Percentiles rank a stretch among this genome's conserved stretches.
These are phyloP conservation scores for Apoda limacodes DNA, from an alignment of 2,888 invertebrate genomes.

Conservation along the genomic window DNA sequence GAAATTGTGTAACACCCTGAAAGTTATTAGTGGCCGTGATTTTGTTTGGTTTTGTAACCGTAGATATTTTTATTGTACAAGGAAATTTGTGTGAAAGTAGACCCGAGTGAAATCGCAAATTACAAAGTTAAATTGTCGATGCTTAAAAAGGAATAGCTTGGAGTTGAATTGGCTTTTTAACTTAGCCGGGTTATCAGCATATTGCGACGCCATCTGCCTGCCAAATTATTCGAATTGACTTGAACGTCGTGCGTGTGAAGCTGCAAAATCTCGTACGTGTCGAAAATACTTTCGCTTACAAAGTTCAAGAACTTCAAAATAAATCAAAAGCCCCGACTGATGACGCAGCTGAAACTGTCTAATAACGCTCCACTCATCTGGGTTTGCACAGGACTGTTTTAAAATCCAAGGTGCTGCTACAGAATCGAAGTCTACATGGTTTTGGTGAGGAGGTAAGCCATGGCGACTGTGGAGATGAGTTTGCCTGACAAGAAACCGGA, in stretches of 20 bases:
- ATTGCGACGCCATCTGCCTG: constrained; percentile 49
- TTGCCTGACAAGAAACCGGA: constrained; percentile 74
- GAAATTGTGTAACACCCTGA: too few species aligned
- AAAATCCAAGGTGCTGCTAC: too few species aligned
- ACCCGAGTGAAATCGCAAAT: constrained; percentile 31
- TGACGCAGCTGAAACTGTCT: constrained; percentile 15
- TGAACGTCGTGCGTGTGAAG: constrained; percentile 41
- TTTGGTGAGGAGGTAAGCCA: constrained; percentile 52
- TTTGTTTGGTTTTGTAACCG: too few species aligned
- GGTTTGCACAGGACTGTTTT: too few species aligned
- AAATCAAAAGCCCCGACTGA: too few species aligned
- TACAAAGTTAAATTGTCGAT: constrained; percentile 4
- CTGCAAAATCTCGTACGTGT: constrained; percentile 46
- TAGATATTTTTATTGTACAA: too few species aligned
- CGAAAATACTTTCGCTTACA: constrained; percentile 49
- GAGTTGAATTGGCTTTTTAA: constrained; percentile 30
- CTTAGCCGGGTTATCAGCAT: constrained; percentile 27
- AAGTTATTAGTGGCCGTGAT: too few species aligned
- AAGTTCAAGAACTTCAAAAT: constrained; percentile 23
- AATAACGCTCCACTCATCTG: too few species aligned
- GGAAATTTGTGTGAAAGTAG: constrained; percentile 51
- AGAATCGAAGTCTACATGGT: constrained; percentile 47
- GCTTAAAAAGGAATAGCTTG: too few species aligned
- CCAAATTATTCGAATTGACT: constrained; percentile 23
- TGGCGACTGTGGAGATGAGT: constrained; percentile 70